These are phyloP conservation scores for Psophia crepitans DNA, from an alignment of 2,113 vertebrate genomes.

Conservation along the genomic window DNA sequence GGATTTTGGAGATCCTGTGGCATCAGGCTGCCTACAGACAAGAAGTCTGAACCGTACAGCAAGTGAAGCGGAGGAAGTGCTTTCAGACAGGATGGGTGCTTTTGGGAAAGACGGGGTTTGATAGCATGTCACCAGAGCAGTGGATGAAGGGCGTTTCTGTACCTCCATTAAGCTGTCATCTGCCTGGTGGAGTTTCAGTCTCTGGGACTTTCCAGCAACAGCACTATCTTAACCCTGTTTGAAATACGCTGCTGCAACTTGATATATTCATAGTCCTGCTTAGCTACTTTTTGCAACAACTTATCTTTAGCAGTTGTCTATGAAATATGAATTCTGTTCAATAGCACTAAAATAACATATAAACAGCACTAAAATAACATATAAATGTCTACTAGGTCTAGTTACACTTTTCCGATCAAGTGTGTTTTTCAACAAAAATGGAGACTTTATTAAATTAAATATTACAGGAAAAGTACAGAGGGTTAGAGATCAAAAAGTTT, in stretches of 20 bases:
- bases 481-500: neutral
- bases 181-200: neutral
- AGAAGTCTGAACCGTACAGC: neutral
- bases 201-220: neutral
- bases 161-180: neutral
- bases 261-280: neutral
- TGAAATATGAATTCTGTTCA: neutral
- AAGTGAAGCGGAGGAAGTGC: neutral
- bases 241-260: neutral
- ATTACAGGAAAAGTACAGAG: conserved; percentile 9
- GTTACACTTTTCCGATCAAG: neutral
- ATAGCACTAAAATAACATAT: neutral
- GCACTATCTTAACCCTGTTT: neutral
- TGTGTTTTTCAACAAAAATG: neutral
- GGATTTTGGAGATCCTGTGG: neutral
- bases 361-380: neutral
- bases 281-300: neutral
- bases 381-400: neutral
- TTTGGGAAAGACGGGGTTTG: neutral
- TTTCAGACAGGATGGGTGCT: neutral
- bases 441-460: neutral
- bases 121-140: neutral
- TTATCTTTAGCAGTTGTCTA: neutral
- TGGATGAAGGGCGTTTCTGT: neutral
- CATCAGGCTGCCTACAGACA: neutral